phyloP scores from a whole-genome alignment of 2,888 invertebrate species.

The Brenthis hecate region DNA sequence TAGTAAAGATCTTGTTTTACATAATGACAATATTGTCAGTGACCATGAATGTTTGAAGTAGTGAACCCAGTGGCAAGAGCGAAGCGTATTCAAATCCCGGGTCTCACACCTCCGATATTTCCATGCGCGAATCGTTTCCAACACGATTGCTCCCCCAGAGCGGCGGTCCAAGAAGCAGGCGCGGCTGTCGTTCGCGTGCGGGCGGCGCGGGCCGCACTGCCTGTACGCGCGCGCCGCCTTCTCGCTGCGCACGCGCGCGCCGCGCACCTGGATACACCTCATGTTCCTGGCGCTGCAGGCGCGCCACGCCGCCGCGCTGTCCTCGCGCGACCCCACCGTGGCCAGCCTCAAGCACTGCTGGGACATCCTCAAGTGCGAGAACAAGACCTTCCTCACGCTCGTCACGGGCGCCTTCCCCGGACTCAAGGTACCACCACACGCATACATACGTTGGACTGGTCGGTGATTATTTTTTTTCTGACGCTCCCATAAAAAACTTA shows the following conservation, averaged over 20 bases:
- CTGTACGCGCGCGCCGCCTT: constrained; percentile 91
- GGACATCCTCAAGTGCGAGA: constrained; percentile 96
- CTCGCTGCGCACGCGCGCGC: constrained; percentile 89
- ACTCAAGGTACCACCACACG: constrained; percentile 82
- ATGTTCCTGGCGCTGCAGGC: constrained; percentile 97
- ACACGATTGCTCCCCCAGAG: constrained; percentile 66
- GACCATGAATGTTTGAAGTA: no score
- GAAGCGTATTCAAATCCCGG: no score
- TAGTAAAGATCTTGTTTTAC: no score
- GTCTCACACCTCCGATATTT: background rate
- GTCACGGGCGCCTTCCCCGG: constrained; percentile 97
- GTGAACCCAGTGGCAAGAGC: no score
- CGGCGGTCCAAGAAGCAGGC: constrained; percentile 92
- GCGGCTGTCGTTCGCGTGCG: constrained; percentile 94
- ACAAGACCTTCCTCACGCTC: constrained; percentile 92
- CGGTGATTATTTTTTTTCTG: no score
- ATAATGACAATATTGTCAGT: no score
- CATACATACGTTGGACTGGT: no score
- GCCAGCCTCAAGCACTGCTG: constrained; percentile 95
- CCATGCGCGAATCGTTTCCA: background rate
- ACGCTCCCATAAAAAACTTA: no score
- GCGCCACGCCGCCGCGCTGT: constrained; percentile 88
- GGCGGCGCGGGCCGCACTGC: constrained; percentile 91
- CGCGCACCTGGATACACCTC: constrained; percentile 96
- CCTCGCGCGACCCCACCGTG: constrained; percentile 90